Conservation (phyloP, 2,888 invertebrate species). For the Mythimna impura region DNA sequence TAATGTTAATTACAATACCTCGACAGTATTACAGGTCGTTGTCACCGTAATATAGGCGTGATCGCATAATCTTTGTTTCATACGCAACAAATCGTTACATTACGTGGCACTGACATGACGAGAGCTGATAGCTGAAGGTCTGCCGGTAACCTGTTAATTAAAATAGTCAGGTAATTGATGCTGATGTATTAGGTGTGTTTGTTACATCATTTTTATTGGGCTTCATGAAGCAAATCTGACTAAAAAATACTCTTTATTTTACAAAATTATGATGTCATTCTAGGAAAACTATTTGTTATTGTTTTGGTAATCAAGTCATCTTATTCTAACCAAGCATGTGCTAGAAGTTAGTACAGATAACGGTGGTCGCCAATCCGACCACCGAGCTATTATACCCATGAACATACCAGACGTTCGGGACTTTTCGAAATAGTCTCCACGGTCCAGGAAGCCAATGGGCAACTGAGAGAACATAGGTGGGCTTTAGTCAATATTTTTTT, state of each 20-base stretch:
- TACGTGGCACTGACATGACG: conserved; percentile 42
- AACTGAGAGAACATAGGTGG: no score
- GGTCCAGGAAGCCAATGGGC: no score
- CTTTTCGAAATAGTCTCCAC: no score
- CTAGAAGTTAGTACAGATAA: not conserved
- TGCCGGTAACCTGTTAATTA: conserved; percentile 29
- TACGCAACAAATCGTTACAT: conserved; percentile 23
- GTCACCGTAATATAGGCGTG: conserved; percentile 13
- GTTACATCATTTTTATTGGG: conserved; percentile 1
- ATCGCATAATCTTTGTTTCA: conserved; percentile 37
- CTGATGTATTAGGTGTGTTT: conserved; percentile 11
- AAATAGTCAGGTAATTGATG: conserved; percentile 22
- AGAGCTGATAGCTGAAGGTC: conserved; percentile 44
- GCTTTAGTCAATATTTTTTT: no score
- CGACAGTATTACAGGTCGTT: conserved; percentile 26
- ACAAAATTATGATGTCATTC: not conserved
- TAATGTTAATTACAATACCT: conserved; percentile 24
- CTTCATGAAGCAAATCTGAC: not conserved
- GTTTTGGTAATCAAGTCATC: not conserved
- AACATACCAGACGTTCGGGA: not conserved
- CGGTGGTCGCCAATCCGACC: not conserved
- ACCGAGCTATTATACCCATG: no score
- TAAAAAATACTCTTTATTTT: not conserved
- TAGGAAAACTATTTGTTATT: not conserved
- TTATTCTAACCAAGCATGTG: not conserved